Percentiles rank a stretch among this genome's conserved stretches.
Evolutionary conservation across 2,888 invertebrate species (phyloP).

Genomic region (Nemurella pictetii): DNA sequence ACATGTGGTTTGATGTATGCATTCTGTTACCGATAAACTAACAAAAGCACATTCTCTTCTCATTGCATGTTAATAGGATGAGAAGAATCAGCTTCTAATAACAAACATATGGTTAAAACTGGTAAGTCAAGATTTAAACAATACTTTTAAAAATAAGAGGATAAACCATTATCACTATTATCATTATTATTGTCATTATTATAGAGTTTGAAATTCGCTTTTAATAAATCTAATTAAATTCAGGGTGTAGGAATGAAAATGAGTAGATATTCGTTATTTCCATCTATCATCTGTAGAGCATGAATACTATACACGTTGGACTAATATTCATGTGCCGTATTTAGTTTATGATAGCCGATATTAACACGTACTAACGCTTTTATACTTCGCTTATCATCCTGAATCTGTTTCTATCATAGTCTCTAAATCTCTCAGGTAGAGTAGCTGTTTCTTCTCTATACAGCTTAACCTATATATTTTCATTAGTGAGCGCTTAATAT

Average conservation of each 20-base stretch:
- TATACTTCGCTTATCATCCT: neutral
- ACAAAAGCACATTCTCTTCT: slow-evolving; percentile 52
- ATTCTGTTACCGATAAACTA: slow-evolving; percentile 42
- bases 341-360: neutral
- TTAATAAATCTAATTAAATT: slow-evolving; percentile 7
- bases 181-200: slow-evolving; percentile 1
- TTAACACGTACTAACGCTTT: neutral
- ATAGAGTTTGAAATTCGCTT: slow-evolving; percentile 37
- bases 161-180: slow-evolving; percentile 36
- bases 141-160: slow-evolving; percentile 40
- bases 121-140: slow-evolving; percentile 66
- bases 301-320: neutral
- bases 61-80: slow-evolving; percentile 69
- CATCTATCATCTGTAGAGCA: neutral
- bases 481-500: neutral
- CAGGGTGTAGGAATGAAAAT: slow-evolving; percentile 12
- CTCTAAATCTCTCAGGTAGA: neutral
- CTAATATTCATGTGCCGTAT: neutral
- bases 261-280: slow-evolving; percentile 10
- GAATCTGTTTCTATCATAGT: neutral
- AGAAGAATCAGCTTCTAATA: slow-evolving; percentile 95
- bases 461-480: neutral
- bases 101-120: slow-evolving; percentile 96
- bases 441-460: neutral
- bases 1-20: slow-evolving; percentile 43